Evolutionary conservation across 2,797 vertebrate genomes (phyloP).

Genomic region (Mus caroli): DNA sequence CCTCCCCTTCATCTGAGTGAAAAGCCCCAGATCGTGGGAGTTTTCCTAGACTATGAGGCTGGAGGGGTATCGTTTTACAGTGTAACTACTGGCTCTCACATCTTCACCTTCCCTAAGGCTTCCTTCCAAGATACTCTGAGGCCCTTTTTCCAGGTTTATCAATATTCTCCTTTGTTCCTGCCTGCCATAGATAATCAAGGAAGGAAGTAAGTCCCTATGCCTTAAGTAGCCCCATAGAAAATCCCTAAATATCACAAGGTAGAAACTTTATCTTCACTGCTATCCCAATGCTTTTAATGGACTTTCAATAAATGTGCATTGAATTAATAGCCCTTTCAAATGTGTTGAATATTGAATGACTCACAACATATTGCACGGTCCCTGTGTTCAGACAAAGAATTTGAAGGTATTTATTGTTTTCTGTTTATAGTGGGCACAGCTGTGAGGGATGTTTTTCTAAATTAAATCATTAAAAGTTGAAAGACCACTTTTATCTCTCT

Average conservation of each 20-base stretch:
- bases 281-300: neutral
- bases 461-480: neutral
- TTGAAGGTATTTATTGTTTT: neutral
- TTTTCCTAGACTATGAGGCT: conserved; percentile 64
- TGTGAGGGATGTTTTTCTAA: neutral
- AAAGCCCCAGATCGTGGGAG: conserved; percentile 31
- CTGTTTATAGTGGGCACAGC: neutral
- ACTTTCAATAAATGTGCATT: neutral
- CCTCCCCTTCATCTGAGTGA: neutral
- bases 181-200: neutral
- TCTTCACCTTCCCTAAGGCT: conserved; percentile 69
- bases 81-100: conserved; percentile 32
- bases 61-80: conserved; percentile 71
- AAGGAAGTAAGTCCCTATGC: neutral
- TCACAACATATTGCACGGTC: neutral
- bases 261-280: neutral
- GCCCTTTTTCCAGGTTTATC: conserved; percentile 64
- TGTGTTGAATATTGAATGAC: neutral
- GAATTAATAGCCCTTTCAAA: neutral
- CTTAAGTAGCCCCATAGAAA: neutral
- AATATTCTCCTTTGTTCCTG: conserved; percentile 66
- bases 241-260: neutral
- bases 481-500: too few relatives aligned
- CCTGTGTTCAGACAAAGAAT: neutral
- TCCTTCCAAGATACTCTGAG: conserved; percentile 44